Evolutionary conservation across 2,888 invertebrate genomes (phyloP), one percentile per base, ranked within the genome.

Genomic region (Heliothis peltigera): DNA sequence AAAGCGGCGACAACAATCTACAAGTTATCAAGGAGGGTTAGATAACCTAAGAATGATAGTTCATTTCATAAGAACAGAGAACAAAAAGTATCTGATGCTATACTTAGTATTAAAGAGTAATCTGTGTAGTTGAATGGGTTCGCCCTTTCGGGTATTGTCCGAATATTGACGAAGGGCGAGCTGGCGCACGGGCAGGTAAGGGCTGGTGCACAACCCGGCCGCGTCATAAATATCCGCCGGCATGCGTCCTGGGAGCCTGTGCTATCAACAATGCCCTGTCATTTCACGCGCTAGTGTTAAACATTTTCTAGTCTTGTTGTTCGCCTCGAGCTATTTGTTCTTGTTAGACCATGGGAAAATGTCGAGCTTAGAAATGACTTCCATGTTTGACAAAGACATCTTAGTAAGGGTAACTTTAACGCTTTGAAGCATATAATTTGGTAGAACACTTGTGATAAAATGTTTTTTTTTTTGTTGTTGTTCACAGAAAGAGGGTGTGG

Each of bases 401-500:
- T 63, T 52, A 43, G 58, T 57, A 51, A 64, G 21, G 35, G 28
- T 10, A 47, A 8, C 18, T 58, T 51, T 64, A 15, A 51, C 56
- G 10, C 3, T 10, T 6, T 28, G 21, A 39, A 12, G 44, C 28
- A 32, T 48, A 32, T 47, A 58, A 5, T 6, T 21, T 15, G 1
- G 7, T 35, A 42, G n/a, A 2, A 22, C 51, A 28, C 0, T 28
- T 28, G 2, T 52, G 8, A 46, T 48, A 35, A 68, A 35, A n/a
- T 35, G 22, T 3, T 68, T 6, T 19, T 10, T n/a, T 12, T 35
- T 0, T 83, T 84, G 87, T 12, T 35, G 0, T 83, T 84, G 87
- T 88, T 96, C 96, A 70, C 96, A 97, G 97, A 96, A 96, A 81
- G 97, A 97, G 78, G 96, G 96, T 70, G 95, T 95, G 70, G 95